These are phyloP conservation scores for Rhabditoides inermis DNA, from an alignment of 2,888 invertebrate species.

Conservation along the genomic window DNA sequence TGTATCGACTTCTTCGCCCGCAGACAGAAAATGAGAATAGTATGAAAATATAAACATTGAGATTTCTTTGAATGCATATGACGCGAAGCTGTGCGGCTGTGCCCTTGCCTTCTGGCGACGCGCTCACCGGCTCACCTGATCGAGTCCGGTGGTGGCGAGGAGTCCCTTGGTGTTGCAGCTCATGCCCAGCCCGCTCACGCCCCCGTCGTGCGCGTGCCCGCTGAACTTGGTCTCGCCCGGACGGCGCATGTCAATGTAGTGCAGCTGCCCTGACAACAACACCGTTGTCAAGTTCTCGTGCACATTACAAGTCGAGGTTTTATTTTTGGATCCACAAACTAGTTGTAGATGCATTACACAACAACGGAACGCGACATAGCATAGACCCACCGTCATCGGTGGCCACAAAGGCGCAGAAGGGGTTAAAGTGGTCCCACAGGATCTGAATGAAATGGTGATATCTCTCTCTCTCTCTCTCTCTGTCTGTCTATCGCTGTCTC, in stretches of 20 bases:
- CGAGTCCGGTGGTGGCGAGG: constrained; percentile 37
- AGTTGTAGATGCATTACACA: too few relatives aligned
- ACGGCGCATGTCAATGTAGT: constrained; percentile 40
- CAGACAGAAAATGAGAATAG: too few relatives aligned
- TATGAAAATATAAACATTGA: too few relatives aligned
- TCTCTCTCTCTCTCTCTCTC: too few relatives aligned
- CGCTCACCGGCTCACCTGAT: constrained; percentile 20
- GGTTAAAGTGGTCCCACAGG: constrained; percentile 72
- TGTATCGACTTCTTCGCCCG: too few relatives aligned
- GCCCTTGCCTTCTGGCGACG: neutral
- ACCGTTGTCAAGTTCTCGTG: neutral
- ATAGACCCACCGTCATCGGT: constrained; percentile 32
- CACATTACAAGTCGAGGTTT: neutral
- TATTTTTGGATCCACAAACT: too few relatives aligned
- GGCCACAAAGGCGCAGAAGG: constrained; percentile 68
- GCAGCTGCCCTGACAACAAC: constrained; percentile 20
- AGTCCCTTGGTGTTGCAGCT: constrained; percentile 31
- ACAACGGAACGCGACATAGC: too few relatives aligned
- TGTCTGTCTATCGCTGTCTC: too few relatives aligned
- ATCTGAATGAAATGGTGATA: too few relatives aligned
- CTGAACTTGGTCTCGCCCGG: constrained; percentile 26
- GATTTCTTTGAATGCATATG: too few relatives aligned
- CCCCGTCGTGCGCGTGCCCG: constrained; percentile 35
- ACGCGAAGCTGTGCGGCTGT: too few relatives aligned
- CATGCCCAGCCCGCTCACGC: constrained; percentile 28